phyloP scores from a whole-genome alignment of 64 coral and sea anemone genomes.

The Montipora foliosa region DNA sequence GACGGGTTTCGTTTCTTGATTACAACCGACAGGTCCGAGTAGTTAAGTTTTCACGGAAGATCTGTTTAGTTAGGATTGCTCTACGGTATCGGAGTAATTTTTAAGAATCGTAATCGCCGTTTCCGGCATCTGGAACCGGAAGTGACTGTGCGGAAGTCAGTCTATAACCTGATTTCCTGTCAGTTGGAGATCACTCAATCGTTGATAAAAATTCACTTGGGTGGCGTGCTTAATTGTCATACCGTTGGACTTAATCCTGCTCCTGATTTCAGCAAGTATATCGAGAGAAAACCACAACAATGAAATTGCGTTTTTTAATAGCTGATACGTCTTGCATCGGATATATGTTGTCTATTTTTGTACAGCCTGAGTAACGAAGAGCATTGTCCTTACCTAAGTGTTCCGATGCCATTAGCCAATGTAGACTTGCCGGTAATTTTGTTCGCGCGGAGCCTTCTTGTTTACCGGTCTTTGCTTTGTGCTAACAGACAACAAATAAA shows the following conservation, averaged over 20 bases:
- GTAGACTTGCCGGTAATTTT: too few relatives aligned
- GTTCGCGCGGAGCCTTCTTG: too few relatives aligned
- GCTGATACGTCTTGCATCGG: constrained; percentile 11
- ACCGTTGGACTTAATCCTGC: neutral
- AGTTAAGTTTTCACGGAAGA: too few relatives aligned
- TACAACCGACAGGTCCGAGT: too few relatives aligned
- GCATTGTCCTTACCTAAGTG: neutral
- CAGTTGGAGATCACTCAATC: neutral
- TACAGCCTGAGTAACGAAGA: neutral
- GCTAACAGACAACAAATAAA: too few relatives aligned
- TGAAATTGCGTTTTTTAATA: constrained; percentile 23
- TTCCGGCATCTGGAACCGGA: neutral
- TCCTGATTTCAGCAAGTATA: neutral
- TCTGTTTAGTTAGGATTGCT: too few relatives aligned
- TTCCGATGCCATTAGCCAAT: too few relatives aligned
- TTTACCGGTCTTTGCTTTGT: too few relatives aligned
- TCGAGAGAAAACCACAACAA: neutral
- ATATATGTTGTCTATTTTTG: constrained; percentile 54
- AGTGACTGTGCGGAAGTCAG: neutral
- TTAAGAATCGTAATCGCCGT: too few relatives aligned
- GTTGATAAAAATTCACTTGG: neutral
- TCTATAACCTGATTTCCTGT: neutral
- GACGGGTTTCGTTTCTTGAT: neutral
- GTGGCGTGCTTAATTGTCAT: neutral
- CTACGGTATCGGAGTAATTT: too few relatives aligned